Evolutionary conservation across 2,113 vertebrate genomes (phyloP).

Genomic region (Vidua chalybeata): DNA sequence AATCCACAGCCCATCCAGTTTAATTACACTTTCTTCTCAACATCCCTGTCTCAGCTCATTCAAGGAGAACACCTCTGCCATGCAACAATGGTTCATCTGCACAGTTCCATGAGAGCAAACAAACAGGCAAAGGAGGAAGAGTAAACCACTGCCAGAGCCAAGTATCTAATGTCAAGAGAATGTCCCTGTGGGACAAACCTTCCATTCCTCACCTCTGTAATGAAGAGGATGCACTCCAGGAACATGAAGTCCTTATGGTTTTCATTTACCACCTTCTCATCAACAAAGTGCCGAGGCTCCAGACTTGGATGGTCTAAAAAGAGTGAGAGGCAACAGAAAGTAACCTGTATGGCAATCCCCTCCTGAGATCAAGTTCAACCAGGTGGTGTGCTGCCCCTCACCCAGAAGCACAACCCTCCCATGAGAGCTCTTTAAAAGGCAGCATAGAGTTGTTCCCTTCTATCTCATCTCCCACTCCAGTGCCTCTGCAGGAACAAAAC

Average conservation of each 20-base stretch:
- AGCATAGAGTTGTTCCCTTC: neutral
- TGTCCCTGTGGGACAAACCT: neutral
- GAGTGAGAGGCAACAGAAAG: neutral
- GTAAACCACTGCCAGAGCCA: neutral
- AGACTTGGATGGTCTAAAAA: constrained; percentile 86
- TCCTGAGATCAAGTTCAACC: neutral
- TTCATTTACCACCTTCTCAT: constrained; percentile 90
- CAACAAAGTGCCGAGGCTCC: constrained; percentile 92
- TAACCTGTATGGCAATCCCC: neutral
- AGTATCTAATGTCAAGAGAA: neutral
- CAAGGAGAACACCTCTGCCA: neutral
- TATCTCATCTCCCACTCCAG: neutral
- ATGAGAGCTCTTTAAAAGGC: neutral
- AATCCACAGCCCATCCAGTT: neutral
- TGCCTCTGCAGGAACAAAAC: neutral
- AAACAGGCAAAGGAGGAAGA: constrained; percentile 4
- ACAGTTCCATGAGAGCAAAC: neutral
- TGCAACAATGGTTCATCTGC: neutral
- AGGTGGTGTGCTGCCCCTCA: neutral
- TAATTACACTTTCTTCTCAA: neutral
- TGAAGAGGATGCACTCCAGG: constrained; percentile 94
- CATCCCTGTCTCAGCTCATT: neutral
- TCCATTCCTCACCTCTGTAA: constrained; percentile 78
- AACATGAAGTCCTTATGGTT: constrained; percentile 96
- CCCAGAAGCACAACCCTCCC: neutral